phyloP scores from a whole-genome alignment of 2,888 invertebrate species.

The Protonemura montana region DNA sequence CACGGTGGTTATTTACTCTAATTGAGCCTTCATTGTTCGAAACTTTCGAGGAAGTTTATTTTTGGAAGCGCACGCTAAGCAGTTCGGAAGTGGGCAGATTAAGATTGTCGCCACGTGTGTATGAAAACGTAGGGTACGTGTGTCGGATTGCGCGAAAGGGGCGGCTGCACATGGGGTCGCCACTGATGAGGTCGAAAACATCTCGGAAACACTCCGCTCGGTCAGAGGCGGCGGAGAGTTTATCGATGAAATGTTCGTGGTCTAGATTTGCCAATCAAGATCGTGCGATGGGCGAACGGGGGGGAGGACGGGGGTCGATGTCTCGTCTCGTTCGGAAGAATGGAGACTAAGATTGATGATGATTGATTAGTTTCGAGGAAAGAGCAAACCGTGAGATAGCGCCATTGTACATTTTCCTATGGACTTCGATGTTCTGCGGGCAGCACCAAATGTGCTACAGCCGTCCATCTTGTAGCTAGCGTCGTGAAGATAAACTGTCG shows the following conservation, averaged over 20 bases:
- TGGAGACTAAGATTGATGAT: conserved; percentile 18
- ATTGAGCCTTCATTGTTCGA: neutral
- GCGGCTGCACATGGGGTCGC: neutral
- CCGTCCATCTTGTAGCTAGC: too few relatives aligned
- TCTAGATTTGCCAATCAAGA: neutral
- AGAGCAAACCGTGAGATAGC: neutral
- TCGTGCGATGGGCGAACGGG: neutral
- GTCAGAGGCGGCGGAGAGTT: neutral
- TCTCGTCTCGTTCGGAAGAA: too few relatives aligned
- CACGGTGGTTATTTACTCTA: neutral
- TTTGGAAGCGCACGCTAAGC: neutral
- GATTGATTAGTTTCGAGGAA: neutral
- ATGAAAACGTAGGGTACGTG: neutral
- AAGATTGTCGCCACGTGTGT: neutral
- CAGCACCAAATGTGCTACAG: too few relatives aligned
- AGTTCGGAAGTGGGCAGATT: neutral
- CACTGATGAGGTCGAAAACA: neutral
- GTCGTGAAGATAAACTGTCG: too few relatives aligned
- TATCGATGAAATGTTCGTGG: neutral
- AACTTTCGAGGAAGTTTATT: neutral
- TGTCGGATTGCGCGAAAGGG: neutral
- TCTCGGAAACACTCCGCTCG: too few relatives aligned
- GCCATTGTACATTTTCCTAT: neutral
- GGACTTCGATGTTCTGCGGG: too few relatives aligned
- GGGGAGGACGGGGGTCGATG: too few relatives aligned